Evolutionary conservation across 2,113 vertebrate genomes (phyloP).

Genomic region (Pseudonaja textilis): DNA sequence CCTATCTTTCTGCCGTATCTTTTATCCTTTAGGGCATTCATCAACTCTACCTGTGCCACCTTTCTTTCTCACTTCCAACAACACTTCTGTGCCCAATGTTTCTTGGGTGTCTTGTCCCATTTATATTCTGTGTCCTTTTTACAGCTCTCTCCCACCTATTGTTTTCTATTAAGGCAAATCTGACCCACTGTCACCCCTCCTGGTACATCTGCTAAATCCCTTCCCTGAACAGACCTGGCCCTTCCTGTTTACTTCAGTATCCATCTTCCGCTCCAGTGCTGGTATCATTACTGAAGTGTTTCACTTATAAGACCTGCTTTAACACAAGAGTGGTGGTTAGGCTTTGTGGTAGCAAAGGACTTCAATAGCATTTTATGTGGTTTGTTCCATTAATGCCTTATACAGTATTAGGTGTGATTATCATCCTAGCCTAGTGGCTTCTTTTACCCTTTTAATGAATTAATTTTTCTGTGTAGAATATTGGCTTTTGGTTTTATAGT

Average conservation of each 20-base stretch:
- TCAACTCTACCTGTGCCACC: not conserved
- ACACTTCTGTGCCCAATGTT: not conserved
- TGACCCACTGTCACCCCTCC: not conserved
- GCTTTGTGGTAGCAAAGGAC: not conserved
- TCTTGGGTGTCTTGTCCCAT: not conserved
- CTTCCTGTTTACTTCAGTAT: conserved; percentile 34
- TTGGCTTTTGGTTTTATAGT: not conserved
- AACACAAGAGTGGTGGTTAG: not conserved
- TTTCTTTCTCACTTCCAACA: not conserved
- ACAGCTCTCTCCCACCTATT: not conserved
- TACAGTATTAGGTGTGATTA: not conserved
- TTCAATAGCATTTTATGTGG: too few relatives aligned
- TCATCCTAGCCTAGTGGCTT: not conserved
- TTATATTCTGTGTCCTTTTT: not conserved
- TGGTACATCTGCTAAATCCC: conserved; percentile 12
- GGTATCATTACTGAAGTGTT: not conserved
- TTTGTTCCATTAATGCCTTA: not conserved
- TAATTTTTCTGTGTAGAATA: not conserved
- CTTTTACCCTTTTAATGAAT: not conserved
- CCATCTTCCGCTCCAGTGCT: conserved; percentile 8
- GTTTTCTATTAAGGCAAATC: not conserved
- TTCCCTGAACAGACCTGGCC: conserved; percentile 13
- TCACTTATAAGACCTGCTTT: not conserved
- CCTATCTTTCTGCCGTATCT: not conserved
- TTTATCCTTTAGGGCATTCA: conserved; percentile 3